Evolutionary conservation across 2,888 invertebrate species (phyloP).

Genomic region (Aphrophora alni): DNA sequence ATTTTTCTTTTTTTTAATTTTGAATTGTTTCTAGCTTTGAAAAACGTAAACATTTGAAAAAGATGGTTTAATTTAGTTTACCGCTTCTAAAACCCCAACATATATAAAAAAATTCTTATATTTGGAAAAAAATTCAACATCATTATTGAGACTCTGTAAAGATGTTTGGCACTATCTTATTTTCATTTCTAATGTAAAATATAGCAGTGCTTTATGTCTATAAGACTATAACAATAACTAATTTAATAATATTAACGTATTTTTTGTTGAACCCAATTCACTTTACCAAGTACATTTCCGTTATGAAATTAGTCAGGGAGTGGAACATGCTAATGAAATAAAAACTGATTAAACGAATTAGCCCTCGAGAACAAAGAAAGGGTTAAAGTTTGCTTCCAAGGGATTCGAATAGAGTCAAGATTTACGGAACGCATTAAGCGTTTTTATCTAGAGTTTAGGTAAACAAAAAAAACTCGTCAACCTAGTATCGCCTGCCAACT

Average conservation of each 20-base stretch:
- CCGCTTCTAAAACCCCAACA: too few species aligned
- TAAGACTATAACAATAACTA: background rate
- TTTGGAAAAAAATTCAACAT: too few species aligned
- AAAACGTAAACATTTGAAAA: too few species aligned
- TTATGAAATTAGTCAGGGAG: background rate
- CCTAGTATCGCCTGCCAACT: background rate
- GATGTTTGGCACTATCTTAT: too few species aligned
- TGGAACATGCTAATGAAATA: background rate
- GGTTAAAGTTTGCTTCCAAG: background rate
- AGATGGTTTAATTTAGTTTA: too few species aligned
- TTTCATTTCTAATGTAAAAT: too few species aligned
- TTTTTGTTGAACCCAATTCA: background rate
- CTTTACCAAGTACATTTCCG: background rate
- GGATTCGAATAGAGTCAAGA: background rate
- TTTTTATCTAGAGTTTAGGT: background rate
- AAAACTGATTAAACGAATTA: background rate
- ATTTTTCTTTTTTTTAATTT: too few species aligned
- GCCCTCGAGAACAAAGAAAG: background rate
- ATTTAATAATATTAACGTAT: background rate
- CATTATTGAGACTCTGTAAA: too few species aligned
- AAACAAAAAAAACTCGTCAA: slow-evolving; percentile 3
- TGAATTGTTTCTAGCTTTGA: too few species aligned
- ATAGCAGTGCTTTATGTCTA: too few species aligned
- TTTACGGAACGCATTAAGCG: background rate
- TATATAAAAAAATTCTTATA: too few species aligned